phyloP scores from a whole-genome alignment of 2,113 vertebrate genomes.

The Sterrhoptilus dennistouni region DNA sequence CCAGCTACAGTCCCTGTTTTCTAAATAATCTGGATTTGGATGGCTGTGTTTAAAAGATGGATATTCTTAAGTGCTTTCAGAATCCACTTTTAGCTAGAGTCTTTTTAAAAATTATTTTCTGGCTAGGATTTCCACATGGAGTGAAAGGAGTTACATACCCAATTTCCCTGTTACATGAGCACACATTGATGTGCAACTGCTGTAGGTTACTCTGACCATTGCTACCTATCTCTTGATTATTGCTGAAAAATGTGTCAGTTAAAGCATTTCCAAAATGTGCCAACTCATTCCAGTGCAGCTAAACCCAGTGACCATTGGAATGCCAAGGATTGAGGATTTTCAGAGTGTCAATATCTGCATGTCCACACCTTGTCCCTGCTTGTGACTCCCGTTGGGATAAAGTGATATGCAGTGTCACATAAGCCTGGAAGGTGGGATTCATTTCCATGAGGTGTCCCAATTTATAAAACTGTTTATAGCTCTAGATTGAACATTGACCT shows the following conservation, averaged over 20 bases:
- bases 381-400: neutral
- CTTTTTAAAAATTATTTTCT: neutral
- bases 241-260: neutral
- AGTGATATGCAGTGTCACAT: neutral
- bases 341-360: neutral
- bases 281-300: neutral
- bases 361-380: neutral
- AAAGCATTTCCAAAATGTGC: neutral
- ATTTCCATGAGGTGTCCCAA: neutral
- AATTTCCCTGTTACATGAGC: fast-evolving
- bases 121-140: neutral
- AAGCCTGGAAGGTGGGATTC: neutral
- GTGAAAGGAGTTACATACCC: neutral
- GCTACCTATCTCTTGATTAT: neutral
- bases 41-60: neutral
- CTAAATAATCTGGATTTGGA: neutral
- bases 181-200: neutral
- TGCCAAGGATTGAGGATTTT: neutral
- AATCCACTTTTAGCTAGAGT: neutral
- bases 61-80: neutral
- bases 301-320: neutral
- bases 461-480: neutral
- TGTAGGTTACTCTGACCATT: neutral
- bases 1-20: neutral
- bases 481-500: neutral